Percentiles rank a stretch among this genome's conserved stretches.
Evolutionary conservation across 2,797 vertebrate species (phyloP).

Genomic region (Lepus oiostolus): DNA sequence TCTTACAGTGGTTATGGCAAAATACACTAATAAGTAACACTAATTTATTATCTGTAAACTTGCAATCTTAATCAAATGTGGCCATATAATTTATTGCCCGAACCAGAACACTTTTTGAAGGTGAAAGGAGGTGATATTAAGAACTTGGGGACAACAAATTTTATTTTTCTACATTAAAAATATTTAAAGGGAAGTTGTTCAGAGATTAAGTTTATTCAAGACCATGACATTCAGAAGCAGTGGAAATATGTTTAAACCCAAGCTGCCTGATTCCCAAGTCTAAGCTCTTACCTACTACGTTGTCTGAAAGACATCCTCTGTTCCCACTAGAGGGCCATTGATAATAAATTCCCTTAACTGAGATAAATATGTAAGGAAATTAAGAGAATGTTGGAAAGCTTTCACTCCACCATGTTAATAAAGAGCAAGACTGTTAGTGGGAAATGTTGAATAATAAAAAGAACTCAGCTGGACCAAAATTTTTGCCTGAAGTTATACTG

Average conservation of each 20-base stretch:
- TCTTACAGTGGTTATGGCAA: slow-evolving; percentile 13
- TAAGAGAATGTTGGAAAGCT: not conserved
- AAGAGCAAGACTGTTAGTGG: not conserved
- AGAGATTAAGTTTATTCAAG: not conserved
- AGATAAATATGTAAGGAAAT: not conserved
- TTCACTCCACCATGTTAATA: not conserved
- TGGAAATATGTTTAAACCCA: not conserved
- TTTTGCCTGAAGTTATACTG: not conserved
- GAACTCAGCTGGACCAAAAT: not conserved
- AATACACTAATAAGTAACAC: not conserved
- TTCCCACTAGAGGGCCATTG: not conserved
- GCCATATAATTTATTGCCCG: slow-evolving; percentile 3
- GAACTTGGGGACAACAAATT: not conserved
- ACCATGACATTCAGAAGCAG: not conserved
- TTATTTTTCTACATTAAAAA: slow-evolving; percentile 58
- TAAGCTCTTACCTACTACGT: not conserved
- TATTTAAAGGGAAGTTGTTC: not conserved
- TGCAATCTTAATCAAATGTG: not conserved
- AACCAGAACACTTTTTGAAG: slow-evolving; percentile 2
- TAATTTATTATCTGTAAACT: not conserved
- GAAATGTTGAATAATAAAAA: not conserved
- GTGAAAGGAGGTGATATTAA: not conserved
- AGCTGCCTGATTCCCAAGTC: not conserved
- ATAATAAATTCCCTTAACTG: not conserved
- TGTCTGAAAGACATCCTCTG: not conserved